phyloP scores from a whole-genome alignment of 1,140 invertebrate genomes.

The Anastrepha obliqua region DNA sequence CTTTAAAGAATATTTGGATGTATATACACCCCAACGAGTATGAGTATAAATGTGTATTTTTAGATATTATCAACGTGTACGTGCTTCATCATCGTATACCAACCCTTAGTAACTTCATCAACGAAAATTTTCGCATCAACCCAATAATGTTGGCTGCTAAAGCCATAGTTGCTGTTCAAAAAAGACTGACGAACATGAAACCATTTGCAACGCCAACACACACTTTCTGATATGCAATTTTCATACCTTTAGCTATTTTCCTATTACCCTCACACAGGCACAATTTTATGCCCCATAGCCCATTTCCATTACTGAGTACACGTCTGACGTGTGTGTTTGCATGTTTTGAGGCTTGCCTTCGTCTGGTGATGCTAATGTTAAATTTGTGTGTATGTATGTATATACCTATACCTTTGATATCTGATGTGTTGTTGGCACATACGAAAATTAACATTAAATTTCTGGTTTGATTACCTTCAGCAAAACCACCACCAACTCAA shows the following conservation, averaged over 20 bases:
- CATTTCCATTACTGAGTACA: background rate
- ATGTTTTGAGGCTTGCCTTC: background rate
- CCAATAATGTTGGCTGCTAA: background rate
- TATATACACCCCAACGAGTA: background rate
- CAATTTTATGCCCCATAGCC: background rate
- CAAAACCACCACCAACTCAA: background rate
- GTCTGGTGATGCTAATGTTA: constrained; percentile 48
- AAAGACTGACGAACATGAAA: constrained; percentile 27
- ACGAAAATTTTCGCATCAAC: background rate
- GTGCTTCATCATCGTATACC: constrained; percentile 20
- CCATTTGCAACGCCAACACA: constrained; percentile 26
- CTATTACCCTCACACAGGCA: background rate
- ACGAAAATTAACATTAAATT: constrained; percentile 35
- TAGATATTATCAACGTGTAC: background rate
- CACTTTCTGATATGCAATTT: background rate
- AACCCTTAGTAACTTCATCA: constrained; percentile 38
- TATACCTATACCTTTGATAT: background rate
- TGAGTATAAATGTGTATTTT: background rate
- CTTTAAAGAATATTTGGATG: no score
- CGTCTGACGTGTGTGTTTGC: background rate
- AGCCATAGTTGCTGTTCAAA: background rate
- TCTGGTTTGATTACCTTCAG: constrained; percentile 36
- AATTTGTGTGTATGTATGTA: background rate
- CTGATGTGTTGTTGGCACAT: constrained; percentile 26
- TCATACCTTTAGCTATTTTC: constrained; percentile 27